Evolutionary conservation across 2,888 invertebrate species (phyloP), one percentile per base, ranked within the genome.

Genomic region (Amphipoea oculea): DNA sequence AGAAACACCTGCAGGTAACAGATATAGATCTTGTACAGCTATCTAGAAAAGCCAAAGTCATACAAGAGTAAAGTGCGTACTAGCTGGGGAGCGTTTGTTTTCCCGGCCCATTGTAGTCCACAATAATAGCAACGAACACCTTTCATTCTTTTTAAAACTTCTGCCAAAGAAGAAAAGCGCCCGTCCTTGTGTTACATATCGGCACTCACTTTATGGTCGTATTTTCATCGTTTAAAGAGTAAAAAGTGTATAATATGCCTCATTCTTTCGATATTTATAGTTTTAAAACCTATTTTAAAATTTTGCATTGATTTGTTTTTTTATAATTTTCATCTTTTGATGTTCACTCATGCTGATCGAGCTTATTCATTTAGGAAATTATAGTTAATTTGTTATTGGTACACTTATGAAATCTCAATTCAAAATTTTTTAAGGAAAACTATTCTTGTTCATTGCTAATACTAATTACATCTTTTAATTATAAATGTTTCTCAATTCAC

Each of bases 61-160:
- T 73, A 73, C 63, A 78, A 78, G 68, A 79, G 73, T 67, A 76
- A 73, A 88, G 89, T 79, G 81, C 76, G 85, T 84, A 66, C 75
- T 68, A 60, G 67, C 72, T 63, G 65, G 62, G 65, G 76, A 79
- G 68, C 81, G 87, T 84, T 87, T 79, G 85, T 87, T 87, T 84
- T 40, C 76, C 69, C 45, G 51, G 51, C 68, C 79, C 66, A 84
- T 87, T 87, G 89, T 87, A 63, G 67, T 82, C 76, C 80, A 76
- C 85, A 84, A 87, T 82, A 76, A 84, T 78, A 68, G 73, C 60
- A 79, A 74, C 78, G 89, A 87, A 87, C 89, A 89, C 87, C 77
- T 89, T 85, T 78, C 87, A 87, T 85, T 85, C 67, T 87, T 87
- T 89, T 85, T 84, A 78, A 81, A 89, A 80, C 69, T 87, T 82